phyloP scores from a whole-genome alignment of 2,888 invertebrate genomes.

The Drosophila melanocephala region DNA sequence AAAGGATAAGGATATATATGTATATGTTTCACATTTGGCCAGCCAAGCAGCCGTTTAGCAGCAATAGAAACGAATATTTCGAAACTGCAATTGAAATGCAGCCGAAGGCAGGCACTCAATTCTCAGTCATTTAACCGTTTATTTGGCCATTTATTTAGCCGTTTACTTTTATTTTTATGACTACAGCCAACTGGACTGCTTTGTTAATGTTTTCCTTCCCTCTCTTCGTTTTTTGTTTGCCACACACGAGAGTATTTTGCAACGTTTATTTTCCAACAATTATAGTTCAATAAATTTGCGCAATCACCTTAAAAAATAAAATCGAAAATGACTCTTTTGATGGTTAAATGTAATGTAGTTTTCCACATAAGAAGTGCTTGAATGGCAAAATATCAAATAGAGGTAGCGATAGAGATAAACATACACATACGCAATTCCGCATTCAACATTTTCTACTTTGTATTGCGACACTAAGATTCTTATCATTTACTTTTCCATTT shows the following conservation, averaged over 20 bases:
- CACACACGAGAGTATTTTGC: conserved; percentile 2
- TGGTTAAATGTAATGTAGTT: conserved; percentile 46
- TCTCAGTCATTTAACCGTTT: conserved; percentile 46
- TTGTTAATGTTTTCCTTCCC: conserved; percentile 13
- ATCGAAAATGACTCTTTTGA: conserved; percentile 39
- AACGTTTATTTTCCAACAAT: conserved; percentile 43
- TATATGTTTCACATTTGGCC: conserved; percentile 14
- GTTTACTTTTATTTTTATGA: conserved; percentile 57
- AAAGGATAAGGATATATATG: conserved; percentile 35
- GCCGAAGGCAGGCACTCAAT: conserved; percentile 26
- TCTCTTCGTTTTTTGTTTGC: conserved; percentile 2
- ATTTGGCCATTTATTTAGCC: conserved; percentile 45
- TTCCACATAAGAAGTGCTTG: conserved; percentile 12
- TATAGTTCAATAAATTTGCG: conserved; percentile 53
- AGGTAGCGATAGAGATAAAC: neutral
- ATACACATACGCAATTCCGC: neutral
- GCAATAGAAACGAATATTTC: conserved; percentile 32
- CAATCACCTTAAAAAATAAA: conserved; percentile 47
- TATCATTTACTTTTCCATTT: conserved; percentile 2
- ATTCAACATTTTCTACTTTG: conserved; percentile 29
- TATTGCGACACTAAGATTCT: neutral
- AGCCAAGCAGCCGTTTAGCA: conserved; percentile 13
- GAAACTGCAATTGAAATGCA: conserved; percentile 58
- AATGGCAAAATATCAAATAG: conserved; percentile 1
- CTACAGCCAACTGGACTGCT: conserved; percentile 30